A percentile compares a stretch with the other conserved stretches of the same genome.
phyloP scores from a whole-genome alignment of 2,797 vertebrate species.

The Phoebastria nigripes region DNA sequence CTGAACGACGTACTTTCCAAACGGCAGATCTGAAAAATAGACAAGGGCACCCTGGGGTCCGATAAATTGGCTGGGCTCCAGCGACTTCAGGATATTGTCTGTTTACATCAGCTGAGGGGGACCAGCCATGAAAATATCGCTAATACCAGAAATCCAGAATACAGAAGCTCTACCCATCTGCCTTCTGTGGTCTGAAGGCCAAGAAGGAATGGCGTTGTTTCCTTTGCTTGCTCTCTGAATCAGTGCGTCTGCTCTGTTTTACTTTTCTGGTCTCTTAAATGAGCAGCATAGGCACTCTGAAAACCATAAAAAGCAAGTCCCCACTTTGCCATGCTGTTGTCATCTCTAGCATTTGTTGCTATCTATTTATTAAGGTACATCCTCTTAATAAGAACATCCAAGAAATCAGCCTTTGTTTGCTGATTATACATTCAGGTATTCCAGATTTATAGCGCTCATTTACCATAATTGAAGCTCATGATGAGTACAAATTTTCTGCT shows the following conservation, averaged over 20 bases:
- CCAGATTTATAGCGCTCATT: conserved; percentile 30
- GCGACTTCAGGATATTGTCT: neutral
- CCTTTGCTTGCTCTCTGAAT: neutral
- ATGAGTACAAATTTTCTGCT: conserved; percentile 55
- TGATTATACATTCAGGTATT: conserved; percentile 53
- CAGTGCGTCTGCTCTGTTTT: neutral
- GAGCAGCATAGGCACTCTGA: conserved; percentile 36
- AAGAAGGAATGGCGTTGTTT: neutral
- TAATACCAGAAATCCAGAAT: neutral
- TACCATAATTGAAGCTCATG: conserved; percentile 63
- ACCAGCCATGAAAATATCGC: neutral
- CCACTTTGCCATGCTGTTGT: conserved; percentile 21
- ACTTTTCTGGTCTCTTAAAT: conserved; percentile 50
- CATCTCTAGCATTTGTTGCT: conserved; percentile 60
- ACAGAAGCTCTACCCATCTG: neutral
- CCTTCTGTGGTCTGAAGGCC: neutral
- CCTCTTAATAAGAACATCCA: conserved; percentile 58
- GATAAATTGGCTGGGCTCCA: neutral
- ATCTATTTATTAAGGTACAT: conserved; percentile 61
- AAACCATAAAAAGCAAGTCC: conserved; percentile 52
- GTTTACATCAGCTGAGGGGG: neutral
- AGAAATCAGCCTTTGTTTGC: conserved; percentile 50
- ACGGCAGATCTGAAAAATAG: neutral
- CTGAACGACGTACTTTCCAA: neutral
- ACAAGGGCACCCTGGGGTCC: neutral